Evolutionary conservation across 2,797 vertebrate genomes (phyloP).

Genomic region (Falco naumanni): DNA sequence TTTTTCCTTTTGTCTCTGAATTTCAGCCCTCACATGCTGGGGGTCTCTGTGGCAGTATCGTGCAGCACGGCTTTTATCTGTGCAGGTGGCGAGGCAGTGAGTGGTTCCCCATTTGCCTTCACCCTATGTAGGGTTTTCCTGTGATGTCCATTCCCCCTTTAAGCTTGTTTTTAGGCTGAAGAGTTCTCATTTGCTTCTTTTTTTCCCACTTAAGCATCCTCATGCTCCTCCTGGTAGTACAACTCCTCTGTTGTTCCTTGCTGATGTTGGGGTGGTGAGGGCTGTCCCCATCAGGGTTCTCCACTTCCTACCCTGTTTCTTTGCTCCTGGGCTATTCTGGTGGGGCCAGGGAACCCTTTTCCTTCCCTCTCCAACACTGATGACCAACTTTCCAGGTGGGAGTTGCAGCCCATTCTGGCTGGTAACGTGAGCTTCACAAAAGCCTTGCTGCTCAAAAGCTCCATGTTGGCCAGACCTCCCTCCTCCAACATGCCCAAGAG

Average conservation of each 20-base stretch:
- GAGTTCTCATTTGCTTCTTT: background rate
- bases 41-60: rapidly evolving
- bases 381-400: background rate
- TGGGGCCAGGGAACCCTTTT: background rate
- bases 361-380: rapidly evolving
- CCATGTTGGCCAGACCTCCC: background rate
- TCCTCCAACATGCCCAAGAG: rapidly evolving
- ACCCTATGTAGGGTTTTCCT: background rate
- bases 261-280: rapidly evolving
- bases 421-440: background rate
- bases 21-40: background rate
- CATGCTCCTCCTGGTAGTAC: background rate
- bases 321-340: background rate
- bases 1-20: background rate
- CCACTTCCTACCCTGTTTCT: background rate
- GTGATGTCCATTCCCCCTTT: rapidly evolving
- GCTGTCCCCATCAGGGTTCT: background rate
- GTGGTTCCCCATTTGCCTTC: background rate
- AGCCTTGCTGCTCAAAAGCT: background rate
- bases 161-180: background rate
- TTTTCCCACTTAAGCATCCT: background rate
- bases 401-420: background rate
- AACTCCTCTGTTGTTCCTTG: rapidly evolving
- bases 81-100: background rate
- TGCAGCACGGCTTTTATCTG: rapidly evolving